A percentile compares a stretch with the other conserved stretches of the same genome.
phyloP scores from a whole-genome alignment of 2,797 vertebrate genomes.

The Macroramphosus scolopax region DNA sequence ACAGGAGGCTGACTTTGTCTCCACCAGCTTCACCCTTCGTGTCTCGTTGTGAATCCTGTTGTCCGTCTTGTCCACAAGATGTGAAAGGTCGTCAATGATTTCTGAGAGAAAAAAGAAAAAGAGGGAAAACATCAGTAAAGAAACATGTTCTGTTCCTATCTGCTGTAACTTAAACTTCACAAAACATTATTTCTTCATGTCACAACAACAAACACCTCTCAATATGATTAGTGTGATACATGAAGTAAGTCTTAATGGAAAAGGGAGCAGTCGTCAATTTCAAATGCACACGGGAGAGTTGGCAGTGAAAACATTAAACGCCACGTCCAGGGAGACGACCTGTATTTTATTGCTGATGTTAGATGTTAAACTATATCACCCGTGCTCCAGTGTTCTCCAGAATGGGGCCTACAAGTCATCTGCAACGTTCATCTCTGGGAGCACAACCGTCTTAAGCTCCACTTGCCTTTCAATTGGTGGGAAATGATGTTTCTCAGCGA shows the following conservation, averaged over 20 bases:
- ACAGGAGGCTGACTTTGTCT: slow-evolving; percentile 90
- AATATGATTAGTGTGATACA: no score
- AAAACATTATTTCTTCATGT: slow-evolving; percentile 16
- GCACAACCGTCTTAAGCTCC: slow-evolving; percentile 12
- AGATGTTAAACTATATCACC: slow-evolving; percentile 10
- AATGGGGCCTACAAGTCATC: slow-evolving; percentile 14
- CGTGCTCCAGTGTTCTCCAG: slow-evolving; percentile 10
- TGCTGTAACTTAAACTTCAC: slow-evolving; percentile 1
- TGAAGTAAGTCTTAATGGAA: no score
- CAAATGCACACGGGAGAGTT: no score
- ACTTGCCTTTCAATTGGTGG: slow-evolving; percentile 8
- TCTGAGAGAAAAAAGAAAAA: slow-evolving; percentile 70
- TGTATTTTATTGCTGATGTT: slow-evolving; percentile 21
- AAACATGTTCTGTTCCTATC: not conserved
- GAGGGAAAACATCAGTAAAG: slow-evolving; percentile 1
- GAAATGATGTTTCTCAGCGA: slow-evolving; percentile 25
- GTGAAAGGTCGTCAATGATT: slow-evolving; percentile 93
- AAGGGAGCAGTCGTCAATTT: no score
- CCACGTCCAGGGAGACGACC: slow-evolving; percentile 22
- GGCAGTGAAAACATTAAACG: no score
- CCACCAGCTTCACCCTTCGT: slow-evolving; percentile 86
- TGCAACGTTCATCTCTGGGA: slow-evolving; percentile 18
- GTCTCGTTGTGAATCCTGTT: slow-evolving; percentile 85
- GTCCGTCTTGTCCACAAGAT: slow-evolving; percentile 93
- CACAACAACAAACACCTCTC: no score